Evolutionary conservation across 2,888 invertebrate species (phyloP).

Genomic region (Crematogaster levior): DNA sequence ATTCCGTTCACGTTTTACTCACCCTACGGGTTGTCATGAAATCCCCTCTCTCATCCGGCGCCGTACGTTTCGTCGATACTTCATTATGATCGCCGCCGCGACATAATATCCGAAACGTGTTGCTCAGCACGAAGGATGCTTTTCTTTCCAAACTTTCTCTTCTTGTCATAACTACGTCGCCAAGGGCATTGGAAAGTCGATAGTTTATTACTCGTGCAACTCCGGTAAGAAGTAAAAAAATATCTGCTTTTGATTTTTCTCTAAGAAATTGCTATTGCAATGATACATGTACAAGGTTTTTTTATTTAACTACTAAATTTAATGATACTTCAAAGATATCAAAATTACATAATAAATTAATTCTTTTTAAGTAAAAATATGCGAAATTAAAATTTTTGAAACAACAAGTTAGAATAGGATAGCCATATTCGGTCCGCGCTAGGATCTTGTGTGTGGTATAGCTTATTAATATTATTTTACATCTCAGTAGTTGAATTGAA

Average conservation of each 20-base stretch:
- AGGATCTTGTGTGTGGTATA: no score
- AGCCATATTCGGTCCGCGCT: no score
- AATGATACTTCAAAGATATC: neutral
- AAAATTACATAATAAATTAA: no score
- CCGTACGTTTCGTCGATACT: conserved; percentile 73
- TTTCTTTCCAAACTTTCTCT: conserved; percentile 66
- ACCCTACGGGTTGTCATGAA: conserved; percentile 35
- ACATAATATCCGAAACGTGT: conserved; percentile 74
- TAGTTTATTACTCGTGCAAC: conserved; percentile 10
- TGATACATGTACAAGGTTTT: neutral
- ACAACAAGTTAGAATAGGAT: no score
- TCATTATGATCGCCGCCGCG: conserved; percentile 69
- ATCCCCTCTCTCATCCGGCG: conserved; percentile 44
- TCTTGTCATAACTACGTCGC: conserved; percentile 32
- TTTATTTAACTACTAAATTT: neutral
- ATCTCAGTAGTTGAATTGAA: no score
- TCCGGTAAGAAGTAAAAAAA: neutral
- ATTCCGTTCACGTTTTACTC: conserved; percentile 71
- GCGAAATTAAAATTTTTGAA: neutral
- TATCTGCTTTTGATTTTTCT: no score
- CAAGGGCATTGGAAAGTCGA: conserved; percentile 32
- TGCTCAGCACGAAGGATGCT: conserved; percentile 64
- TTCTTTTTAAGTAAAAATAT: neutral
- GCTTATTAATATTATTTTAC: no score
- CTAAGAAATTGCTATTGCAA: neutral